Percentiles rank a stretch among this genome's conserved stretches.
These are phyloP conservation scores for Xiphydria camelus DNA, from an alignment of 2,888 invertebrate species.

Conservation along the genomic window DNA sequence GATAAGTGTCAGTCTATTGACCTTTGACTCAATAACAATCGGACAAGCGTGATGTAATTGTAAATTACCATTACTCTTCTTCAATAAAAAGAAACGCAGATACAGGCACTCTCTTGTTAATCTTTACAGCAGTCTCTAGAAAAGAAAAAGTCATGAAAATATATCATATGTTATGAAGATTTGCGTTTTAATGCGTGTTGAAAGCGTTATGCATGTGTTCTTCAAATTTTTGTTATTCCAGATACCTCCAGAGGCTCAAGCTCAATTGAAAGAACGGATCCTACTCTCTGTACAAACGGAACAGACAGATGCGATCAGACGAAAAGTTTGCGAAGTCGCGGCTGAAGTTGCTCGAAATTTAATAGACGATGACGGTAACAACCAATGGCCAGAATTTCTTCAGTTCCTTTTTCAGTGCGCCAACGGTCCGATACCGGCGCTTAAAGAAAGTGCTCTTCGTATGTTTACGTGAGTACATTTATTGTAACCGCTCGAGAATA, in stretches of 20 bases:
- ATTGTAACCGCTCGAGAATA: not conserved
- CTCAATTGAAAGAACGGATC: conserved; percentile 84
- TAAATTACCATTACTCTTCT: too few relatives aligned
- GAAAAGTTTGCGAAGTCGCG: conserved; percentile 93
- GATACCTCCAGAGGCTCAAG: conserved; percentile 80
- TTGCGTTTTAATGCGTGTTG: too few relatives aligned
- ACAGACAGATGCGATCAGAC: conserved; percentile 75
- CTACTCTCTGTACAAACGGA: conserved; percentile 83
- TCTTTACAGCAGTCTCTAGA: too few relatives aligned
- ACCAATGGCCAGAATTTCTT: conserved; percentile 95
- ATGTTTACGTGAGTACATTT: conserved; percentile 80
- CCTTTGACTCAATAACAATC: not conserved
- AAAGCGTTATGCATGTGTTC: conserved; percentile 4
- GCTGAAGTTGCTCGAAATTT: conserved; percentile 95
- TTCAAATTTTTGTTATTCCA: conserved; percentile 44
- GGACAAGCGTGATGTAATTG: too few relatives aligned
- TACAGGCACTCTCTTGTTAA: too few relatives aligned
- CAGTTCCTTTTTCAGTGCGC: conserved; percentile 95
- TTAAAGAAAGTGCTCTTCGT: conserved; percentile 91
- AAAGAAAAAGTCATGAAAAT: too few relatives aligned
- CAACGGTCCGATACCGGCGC: conserved; percentile 75
- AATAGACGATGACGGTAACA: conserved; percentile 93
- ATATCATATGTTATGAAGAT: too few relatives aligned
- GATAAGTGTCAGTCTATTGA: conserved; percentile 1
- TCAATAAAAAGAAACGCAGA: too few relatives aligned